Percentiles rank a stretch among this genome's conserved stretches.
Evolutionary conservation across 2,888 invertebrate genomes (phyloP).

Genomic region (Cheilosia pagana): DNA sequence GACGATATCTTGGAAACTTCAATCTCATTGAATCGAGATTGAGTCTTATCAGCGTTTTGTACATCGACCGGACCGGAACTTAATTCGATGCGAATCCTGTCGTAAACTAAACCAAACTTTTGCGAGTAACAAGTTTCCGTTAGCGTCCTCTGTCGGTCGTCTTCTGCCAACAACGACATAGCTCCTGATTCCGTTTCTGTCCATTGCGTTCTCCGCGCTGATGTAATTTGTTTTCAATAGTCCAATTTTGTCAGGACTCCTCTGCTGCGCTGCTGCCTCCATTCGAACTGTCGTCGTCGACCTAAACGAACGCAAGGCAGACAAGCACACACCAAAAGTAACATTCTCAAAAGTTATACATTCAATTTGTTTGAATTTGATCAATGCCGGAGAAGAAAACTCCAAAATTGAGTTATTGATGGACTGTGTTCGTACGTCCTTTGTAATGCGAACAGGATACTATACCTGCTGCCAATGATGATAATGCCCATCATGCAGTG

Average conservation of each 20-base stretch:
- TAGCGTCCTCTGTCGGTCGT: not conserved
- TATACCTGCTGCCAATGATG: conserved; percentile 40
- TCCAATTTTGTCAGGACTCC: conserved; percentile 59
- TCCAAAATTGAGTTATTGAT: conserved; percentile 66
- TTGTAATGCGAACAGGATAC: conserved; percentile 36
- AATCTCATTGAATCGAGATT: conserved; percentile 66
- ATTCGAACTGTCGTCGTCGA: conserved; percentile 16
- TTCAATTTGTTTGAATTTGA: conserved; percentile 73
- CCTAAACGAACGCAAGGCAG: conserved; percentile 1
- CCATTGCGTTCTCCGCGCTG: conserved; percentile 45
- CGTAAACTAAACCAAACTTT: conserved; percentile 40
- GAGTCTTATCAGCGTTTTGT: conserved; percentile 64
- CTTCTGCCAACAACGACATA: not conserved
- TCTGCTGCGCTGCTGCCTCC: conserved; percentile 17
- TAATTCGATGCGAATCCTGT: conserved; percentile 52
- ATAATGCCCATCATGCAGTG: conserved; percentile 12
- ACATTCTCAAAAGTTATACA: conserved; percentile 65
- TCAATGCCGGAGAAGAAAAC: conserved; percentile 59
- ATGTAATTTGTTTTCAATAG: conserved; percentile 72
- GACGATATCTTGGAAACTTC: conserved; percentile 50
- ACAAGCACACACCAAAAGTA: conserved; percentile 40
- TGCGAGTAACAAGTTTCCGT: conserved; percentile 44
- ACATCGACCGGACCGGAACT: conserved; percentile 38
- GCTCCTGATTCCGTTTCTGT: conserved; percentile 37
- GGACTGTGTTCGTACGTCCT: conserved; percentile 37